A percentile compares a stretch with the other conserved stretches of the same genome.
Evolutionary conservation across 2,113 vertebrate species (phyloP).

Genomic region (Heptranchias perlo): DNA sequence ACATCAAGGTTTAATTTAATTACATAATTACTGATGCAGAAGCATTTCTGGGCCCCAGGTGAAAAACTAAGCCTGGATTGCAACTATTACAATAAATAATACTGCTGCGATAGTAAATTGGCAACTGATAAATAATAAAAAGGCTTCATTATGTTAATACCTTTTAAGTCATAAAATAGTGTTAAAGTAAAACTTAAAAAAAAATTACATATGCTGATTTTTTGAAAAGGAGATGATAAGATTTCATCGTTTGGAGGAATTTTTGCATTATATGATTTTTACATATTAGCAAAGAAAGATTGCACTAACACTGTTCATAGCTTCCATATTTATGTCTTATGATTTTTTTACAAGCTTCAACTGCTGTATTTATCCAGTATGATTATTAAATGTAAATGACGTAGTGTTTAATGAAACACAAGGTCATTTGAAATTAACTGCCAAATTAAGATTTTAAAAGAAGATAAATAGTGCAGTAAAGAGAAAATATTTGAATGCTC

Average conservation of each 20-base stretch:
- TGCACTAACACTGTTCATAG: not conserved
- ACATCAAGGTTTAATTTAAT: conserved; percentile 32
- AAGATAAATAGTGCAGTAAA: not conserved
- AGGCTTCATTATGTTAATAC: not conserved
- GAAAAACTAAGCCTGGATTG: conserved; percentile 5
- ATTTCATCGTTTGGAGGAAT: not conserved
- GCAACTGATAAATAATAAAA: not conserved
- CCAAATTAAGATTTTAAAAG: not conserved
- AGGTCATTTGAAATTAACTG: conserved; percentile 13
- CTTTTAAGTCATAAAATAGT: not conserved
- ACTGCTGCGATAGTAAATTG: not conserved
- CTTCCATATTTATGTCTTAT: not conserved
- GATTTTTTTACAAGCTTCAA: not conserved
- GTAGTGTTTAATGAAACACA: not conserved
- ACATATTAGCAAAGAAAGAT: not conserved
- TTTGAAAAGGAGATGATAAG: not conserved
- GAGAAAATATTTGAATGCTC: not conserved
- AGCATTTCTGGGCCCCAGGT: not conserved
- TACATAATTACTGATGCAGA: conserved; percentile 11
- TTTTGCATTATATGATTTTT: not conserved
- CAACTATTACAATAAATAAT: conserved; percentile 23
- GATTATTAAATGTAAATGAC: not conserved
- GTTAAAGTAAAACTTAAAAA: not conserved
- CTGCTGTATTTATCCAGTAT: not conserved
- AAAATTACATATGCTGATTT: not conserved